phyloP scores from a whole-genome alignment of 2,888 invertebrate species.

The Drosophila siamana region DNA sequence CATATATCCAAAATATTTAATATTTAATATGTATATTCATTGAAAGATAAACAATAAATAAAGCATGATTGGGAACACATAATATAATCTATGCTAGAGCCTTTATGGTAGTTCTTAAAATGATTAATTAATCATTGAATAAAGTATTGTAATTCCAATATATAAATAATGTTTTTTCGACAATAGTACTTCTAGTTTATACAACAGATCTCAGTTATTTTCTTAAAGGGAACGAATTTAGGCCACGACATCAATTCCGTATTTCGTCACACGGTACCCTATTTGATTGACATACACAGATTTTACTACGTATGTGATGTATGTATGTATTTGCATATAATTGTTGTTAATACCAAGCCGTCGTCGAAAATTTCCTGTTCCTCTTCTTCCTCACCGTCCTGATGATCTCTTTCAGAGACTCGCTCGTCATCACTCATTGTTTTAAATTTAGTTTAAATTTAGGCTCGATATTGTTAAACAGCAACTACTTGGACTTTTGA shows the following conservation, averaged over 20 bases:
- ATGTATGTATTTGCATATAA: constrained; percentile 16
- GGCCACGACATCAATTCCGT: constrained; percentile 71
- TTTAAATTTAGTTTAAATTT: neutral
- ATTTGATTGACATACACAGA: constrained; percentile 12
- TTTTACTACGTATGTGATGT: constrained; percentile 2
- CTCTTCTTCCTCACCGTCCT: constrained; percentile 43
- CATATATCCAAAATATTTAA: neutral
- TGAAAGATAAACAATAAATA: neutral
- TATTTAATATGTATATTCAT: neutral
- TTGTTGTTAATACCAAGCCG: constrained; percentile 58
- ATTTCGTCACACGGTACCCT: constrained; percentile 53
- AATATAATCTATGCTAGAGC: too few relatives aligned
- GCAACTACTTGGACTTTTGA: constrained; percentile 2
- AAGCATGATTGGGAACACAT: neutral
- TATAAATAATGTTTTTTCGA: neutral
- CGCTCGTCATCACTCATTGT: constrained; percentile 58
- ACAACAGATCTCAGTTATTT: constrained; percentile 8
- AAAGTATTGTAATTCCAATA: neutral
- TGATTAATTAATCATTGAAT: neutral
- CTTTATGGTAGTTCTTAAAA: too few relatives aligned
- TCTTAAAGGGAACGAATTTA: constrained; percentile 43
- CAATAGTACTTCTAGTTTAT: neutral
- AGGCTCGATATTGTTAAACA: neutral
- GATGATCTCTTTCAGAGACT: constrained; percentile 15
- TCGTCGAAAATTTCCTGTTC: constrained; percentile 75